Base-by-base conservation (phyloP, 30 jellyfish, hydroid and myxozoan species). In the Aurelia sp. region DNA sequence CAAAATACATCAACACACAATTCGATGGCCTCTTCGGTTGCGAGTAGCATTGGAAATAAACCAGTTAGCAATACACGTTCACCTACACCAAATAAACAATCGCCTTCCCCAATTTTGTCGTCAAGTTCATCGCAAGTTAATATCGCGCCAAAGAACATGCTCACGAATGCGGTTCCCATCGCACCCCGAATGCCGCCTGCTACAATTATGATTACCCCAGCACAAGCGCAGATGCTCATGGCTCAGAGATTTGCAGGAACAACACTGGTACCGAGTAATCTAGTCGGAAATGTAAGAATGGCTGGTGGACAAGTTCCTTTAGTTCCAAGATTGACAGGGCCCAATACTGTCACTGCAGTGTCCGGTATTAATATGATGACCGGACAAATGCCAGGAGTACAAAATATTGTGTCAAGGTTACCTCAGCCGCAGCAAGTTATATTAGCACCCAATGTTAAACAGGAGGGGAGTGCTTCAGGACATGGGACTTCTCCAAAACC, bases 121-220 rank as follows among this genome's bases (percentile, higher is more conserved):
- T 60, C 82, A 30, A 89, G 37, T 81, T 65, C 90, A 19, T 62
- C 97, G 6, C 97, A 88, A 61, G 94, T 89, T 41, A 81, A 92
- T 50, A 89, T 89, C 84, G 99, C 97, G 85, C 99, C 99, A 47
- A 93, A 93, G 89, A 79, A 73, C 82, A 81, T 80, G 80, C 53
- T 87, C 60, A 51, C 98, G 3, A 78, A 64, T 71, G 82, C 98
- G 21, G 97, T 94, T 55, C 97, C 97, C 37, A 94, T 94, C 48
- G 99, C 99, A 15, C 99, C 99, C 20, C 59, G 99, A 55, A 89
- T 87, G 82, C 97, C 97, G 60, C 55, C 55, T 5, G 85, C 94
- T 31, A 91, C 92, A 20, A 88, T 88, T 41, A 89, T 94, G 97
- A 65, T 94, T 20, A 94, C 99, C 21, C 99, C 96, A 11, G 88